phyloP scores from a whole-genome alignment of 2,113 vertebrate genomes.

The Siphamia tubifer region DNA sequence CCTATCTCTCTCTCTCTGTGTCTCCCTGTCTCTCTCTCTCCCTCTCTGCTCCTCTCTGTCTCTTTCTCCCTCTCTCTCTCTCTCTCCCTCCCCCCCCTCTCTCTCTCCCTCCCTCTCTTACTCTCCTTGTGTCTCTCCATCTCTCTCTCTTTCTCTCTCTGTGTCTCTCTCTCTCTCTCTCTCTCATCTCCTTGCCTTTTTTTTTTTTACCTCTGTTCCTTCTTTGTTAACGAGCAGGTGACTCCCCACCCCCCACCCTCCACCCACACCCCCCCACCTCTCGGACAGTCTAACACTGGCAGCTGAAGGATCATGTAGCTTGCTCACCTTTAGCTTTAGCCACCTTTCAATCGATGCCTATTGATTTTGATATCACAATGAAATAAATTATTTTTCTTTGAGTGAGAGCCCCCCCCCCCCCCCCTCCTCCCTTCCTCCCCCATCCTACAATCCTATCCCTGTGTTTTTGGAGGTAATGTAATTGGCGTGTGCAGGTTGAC shows the following conservation, averaged over 20 bases:
- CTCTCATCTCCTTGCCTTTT: constrained; percentile 19
- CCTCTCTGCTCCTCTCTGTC: constrained; percentile 84
- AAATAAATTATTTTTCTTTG: constrained; percentile 77
- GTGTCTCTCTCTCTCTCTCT: background rate
- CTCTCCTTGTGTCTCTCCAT: too few relatives aligned
- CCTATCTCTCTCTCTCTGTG: constrained; percentile 14
- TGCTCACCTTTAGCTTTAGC: constrained; percentile 75
- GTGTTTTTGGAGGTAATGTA: constrained; percentile 63
- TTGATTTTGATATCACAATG: constrained; percentile 80
- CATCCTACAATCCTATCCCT: constrained; percentile 29
- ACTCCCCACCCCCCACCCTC: background rate
- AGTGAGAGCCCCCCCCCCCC: constrained; percentile 29
- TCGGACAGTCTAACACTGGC: constrained; percentile 40
- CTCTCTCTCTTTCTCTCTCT: background rate
- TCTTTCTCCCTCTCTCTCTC: constrained; percentile 82
- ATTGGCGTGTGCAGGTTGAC: constrained; percentile 43
- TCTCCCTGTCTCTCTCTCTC: constrained; percentile 38
- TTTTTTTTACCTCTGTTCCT: constrained; percentile 20
- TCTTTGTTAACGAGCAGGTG: constrained; percentile 59
- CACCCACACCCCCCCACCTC: background rate
- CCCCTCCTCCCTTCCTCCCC: background rate
- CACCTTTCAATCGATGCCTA: constrained; percentile 72
- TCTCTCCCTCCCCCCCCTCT: constrained; percentile 83
- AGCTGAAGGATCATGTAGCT: constrained; percentile 71
- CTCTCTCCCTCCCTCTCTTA: constrained; percentile 82